These are phyloP conservation scores for Neopipo cinnamomea DNA, from an alignment of 2,113 vertebrate genomes.

Conservation along the genomic window DNA sequence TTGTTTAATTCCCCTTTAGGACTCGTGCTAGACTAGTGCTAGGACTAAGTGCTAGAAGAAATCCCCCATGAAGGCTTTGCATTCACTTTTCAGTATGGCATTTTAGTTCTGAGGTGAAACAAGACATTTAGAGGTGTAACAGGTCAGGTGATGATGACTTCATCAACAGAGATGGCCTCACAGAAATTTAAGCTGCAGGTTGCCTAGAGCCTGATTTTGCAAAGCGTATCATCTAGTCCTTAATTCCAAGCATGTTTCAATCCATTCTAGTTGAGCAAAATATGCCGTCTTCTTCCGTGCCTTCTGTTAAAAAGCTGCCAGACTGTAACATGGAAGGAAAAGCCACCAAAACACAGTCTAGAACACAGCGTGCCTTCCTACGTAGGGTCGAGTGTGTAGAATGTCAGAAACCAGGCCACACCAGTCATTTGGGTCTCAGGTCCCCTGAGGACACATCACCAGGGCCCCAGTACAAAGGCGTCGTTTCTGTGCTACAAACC, in stretches of 20 bases:
- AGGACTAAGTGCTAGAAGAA: neutral
- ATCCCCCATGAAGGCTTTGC: neutral
- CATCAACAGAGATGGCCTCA: neutral
- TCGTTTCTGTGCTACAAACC: neutral
- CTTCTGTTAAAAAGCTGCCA: neutral
- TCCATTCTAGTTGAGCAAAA: neutral
- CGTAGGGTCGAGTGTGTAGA: neutral
- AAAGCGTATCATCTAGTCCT: neutral
- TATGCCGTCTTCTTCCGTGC: rapidly evolving
- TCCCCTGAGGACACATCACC: neutral
- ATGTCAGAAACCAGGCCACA: neutral
- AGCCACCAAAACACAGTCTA: neutral
- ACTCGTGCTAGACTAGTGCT: neutral
- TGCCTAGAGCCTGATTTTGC: neutral
- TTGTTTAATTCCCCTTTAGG: neutral
- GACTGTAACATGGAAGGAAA: neutral
- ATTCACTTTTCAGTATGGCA: neutral
- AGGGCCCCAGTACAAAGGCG: rapidly evolving
- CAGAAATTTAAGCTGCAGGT: neutral
- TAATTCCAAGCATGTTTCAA: neutral
- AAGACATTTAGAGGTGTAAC: neutral
- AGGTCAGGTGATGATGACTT: neutral
- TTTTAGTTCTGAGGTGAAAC: neutral
- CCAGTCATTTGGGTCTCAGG: neutral
- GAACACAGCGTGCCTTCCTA: neutral